Evolutionary conservation across 2,113 vertebrate genomes (phyloP).

Genomic region (Daboia siamensis): DNA sequence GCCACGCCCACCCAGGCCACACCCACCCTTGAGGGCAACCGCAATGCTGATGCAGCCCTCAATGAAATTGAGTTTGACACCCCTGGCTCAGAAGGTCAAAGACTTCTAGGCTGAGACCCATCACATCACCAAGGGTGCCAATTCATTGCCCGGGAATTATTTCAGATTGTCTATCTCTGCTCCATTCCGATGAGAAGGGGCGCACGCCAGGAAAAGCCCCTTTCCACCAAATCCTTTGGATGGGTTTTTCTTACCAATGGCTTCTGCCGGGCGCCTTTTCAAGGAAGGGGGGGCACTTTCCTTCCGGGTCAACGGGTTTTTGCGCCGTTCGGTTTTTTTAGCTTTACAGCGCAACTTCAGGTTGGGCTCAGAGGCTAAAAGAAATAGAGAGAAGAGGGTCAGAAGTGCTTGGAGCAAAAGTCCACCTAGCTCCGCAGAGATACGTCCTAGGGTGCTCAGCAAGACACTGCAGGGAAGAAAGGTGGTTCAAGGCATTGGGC

Average conservation of each 20-base stretch:
- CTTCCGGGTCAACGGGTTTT: conserved; percentile 88
- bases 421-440: neutral
- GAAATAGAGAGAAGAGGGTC: neutral
- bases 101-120: neutral
- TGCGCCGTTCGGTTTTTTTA: conserved; percentile 86
- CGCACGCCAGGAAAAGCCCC: neutral
- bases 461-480: too few relatives aligned
- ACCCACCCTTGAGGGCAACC: too few relatives aligned
- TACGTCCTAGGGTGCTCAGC: neutral
- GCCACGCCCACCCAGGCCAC: too few relatives aligned
- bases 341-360: conserved; percentile 88
- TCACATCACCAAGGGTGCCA: neutral
- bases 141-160: neutral
- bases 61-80: too few relatives aligned
- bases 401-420: neutral
- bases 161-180: neutral
- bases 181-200: neutral
- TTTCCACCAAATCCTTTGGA: neutral
- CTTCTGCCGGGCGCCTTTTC: conserved; percentile 75
- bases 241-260: conserved; percentile 69
- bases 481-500: neutral
- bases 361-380: conserved; percentile 88
- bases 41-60: too few relatives aligned
- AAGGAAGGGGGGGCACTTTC: conserved; percentile 84
- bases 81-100: neutral